Percentiles rank a stretch among this genome's conserved stretches.
Evolutionary conservation across 2,797 vertebrate genomes (phyloP).

Genomic region (Eurystomus glaucurus): DNA sequence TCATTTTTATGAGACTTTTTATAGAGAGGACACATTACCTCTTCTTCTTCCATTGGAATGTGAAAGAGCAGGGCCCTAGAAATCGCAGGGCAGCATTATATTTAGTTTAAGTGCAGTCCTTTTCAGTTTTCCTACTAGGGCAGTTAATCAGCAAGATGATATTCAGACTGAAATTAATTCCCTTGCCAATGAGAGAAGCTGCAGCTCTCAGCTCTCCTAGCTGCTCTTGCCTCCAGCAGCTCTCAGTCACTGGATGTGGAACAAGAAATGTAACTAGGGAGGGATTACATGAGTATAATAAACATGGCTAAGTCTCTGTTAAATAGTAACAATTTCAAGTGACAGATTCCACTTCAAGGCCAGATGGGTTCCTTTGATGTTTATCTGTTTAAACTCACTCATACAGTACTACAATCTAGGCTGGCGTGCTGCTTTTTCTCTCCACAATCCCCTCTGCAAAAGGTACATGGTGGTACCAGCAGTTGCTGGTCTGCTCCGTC

Average conservation of each 20-base stretch:
- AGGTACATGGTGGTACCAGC: not conserved
- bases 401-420: not conserved
- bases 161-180: conserved; percentile 57
- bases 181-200: conserved; percentile 25
- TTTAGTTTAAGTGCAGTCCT: conserved; percentile 9
- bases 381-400: conserved; percentile 39
- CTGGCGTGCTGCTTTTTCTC: not conserved
- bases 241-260: not conserved
- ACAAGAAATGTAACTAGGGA: not conserved
- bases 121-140: conserved; percentile 23
- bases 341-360: conserved; percentile 62
- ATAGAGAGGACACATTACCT: not conserved
- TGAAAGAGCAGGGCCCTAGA: not conserved
- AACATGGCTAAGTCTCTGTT: conserved; percentile 58
- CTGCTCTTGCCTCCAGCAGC: conserved; percentile 38
- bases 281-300: conserved; percentile 1
- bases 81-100: not conserved
- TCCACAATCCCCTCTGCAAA: not conserved
- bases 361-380: conserved; percentile 57
- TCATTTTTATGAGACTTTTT: not conserved
- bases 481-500: not conserved
- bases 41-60: not conserved
- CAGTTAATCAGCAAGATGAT: conserved; percentile 43
- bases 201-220: conserved; percentile 7
- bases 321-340: conserved; percentile 52